A percentile compares a stretch with the other conserved stretches of the same genome.
Conservation (phyloP, 2,113 vertebrate species). For the Geococcyx californianus region DNA sequence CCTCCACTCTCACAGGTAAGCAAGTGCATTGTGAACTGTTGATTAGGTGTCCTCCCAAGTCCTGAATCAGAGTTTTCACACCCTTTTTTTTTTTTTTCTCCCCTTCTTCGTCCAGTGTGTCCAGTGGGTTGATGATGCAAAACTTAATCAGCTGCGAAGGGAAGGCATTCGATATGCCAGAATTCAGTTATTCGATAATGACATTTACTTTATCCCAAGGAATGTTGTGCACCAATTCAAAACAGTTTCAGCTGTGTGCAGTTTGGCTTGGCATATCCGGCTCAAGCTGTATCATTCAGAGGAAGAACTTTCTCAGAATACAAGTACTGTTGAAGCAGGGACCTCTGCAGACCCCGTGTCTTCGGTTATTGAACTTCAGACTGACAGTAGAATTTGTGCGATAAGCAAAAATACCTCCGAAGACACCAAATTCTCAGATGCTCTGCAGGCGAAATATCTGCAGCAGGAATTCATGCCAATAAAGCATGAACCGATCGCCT, state of each 20-base stretch:
- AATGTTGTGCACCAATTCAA: slow-evolving; percentile 99
- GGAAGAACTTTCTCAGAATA: slow-evolving; percentile 64
- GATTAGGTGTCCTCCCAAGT: neutral
- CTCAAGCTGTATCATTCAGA: slow-evolving; percentile 87
- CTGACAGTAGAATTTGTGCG: slow-evolving; percentile 55
- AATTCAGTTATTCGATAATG: slow-evolving; percentile 93
- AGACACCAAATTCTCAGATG: slow-evolving; percentile 73
- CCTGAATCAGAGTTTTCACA: neutral
- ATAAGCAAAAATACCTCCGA: slow-evolving; percentile 64
- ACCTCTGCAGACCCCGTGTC: slow-evolving; percentile 61
- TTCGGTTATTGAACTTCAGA: slow-evolving; percentile 70
- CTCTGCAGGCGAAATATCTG: slow-evolving; percentile 63
- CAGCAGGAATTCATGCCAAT: slow-evolving; percentile 67
- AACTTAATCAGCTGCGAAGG: slow-evolving; percentile 96
- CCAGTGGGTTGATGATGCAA: slow-evolving; percentile 98
- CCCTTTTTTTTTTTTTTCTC: neutral
- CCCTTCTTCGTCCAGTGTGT: slow-evolving; percentile 82
- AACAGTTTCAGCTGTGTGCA: slow-evolving; percentile 95
- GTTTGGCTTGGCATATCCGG: slow-evolving; percentile 95
- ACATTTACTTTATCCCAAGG: slow-evolving; percentile 98
- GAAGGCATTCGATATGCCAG: slow-evolving; percentile 96
- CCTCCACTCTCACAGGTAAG: slow-evolving; percentile 94
- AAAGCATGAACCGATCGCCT: slow-evolving; percentile 75
- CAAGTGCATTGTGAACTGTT: neutral
- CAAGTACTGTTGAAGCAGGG: slow-evolving; percentile 64